phyloP scores from a whole-genome alignment of 1,140 invertebrate genomes.

The Drosophila sp. region DNA sequence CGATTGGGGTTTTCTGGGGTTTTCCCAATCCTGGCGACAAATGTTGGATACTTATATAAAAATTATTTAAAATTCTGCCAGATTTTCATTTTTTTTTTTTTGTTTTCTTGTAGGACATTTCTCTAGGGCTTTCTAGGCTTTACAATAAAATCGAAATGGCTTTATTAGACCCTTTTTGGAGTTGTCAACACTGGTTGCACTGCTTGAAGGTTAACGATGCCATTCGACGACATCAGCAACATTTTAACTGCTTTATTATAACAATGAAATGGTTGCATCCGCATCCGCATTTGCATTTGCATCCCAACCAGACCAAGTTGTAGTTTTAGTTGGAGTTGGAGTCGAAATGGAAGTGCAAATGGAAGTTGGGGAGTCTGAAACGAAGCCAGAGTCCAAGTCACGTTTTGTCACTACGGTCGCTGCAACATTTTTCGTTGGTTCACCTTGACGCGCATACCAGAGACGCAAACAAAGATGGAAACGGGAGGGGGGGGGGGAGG shows the following conservation, averaged over 20 bases:
- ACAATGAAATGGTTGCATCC: conserved; percentile 24
- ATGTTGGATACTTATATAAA: too few species aligned
- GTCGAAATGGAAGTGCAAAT: neutral
- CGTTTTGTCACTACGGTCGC: conserved; percentile 36
- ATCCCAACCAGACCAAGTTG: conserved; percentile 19
- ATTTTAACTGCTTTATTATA: conserved; percentile 73
- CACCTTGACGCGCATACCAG: conserved; percentile 55
- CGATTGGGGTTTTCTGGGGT: too few species aligned
- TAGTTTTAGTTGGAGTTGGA: neutral
- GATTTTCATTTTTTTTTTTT: too few species aligned
- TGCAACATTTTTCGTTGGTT: conserved; percentile 43
- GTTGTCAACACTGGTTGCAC: conserved; percentile 9
- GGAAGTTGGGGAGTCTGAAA: neutral
- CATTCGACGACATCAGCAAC: conserved; percentile 48
- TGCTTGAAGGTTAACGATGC: conserved; percentile 49
- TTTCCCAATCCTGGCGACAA: too few species aligned
- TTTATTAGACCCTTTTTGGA: too few species aligned
- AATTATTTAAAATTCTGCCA: too few species aligned
- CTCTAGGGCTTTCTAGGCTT: too few species aligned
- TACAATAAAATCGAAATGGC: too few species aligned
- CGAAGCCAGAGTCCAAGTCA: conserved; percentile 27
- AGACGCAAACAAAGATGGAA: neutral
- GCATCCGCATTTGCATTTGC: conserved; percentile 39
- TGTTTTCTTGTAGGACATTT: too few species aligned
- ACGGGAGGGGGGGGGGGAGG: neutral